These are phyloP conservation scores for Platynereis dumerilii DNA, from an alignment of 2,888 invertebrate genomes.

Conservation along the genomic window DNA sequence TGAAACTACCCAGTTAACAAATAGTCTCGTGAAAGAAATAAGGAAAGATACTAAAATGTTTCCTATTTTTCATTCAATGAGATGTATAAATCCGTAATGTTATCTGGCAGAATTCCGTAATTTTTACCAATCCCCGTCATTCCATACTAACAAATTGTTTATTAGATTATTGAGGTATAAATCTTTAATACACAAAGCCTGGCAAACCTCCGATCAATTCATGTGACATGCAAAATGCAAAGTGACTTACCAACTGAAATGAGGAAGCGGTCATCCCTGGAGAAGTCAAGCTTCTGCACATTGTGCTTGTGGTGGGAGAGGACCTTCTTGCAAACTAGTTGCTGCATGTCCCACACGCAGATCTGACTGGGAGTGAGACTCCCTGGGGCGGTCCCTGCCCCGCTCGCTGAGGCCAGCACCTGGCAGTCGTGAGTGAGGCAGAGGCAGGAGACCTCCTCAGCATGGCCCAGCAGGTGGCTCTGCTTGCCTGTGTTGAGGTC, in stretches of 20 bases:
- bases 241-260: conserved; percentile 58
- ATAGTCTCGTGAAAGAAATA: no score
- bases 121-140: no score
- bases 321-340: conserved; percentile 46
- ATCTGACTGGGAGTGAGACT: conserved; percentile 53
- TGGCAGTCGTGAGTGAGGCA: conserved; percentile 58
- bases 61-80: no score
- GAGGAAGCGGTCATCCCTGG: conserved; percentile 59
- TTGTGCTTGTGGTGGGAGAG: conserved; percentile 53
- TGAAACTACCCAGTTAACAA: no score
- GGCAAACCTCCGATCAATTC: no score
- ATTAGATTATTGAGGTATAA: no score
- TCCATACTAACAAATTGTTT: no score
- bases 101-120: no score
- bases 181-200: no score
- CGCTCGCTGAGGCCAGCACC: conserved; percentile 58
- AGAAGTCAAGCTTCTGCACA: conserved; percentile 54
- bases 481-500: conserved; percentile 57
- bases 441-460: conserved; percentile 59
- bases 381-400: conserved; percentile 36
- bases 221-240: no score
- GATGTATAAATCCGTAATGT: no score
- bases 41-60: no score
- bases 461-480: conserved; percentile 55
- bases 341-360: conserved; percentile 57